These are phyloP conservation scores for Hippocampus guttulatus DNA, from an alignment of 2,113 vertebrate species.

Conservation along the genomic window DNA sequence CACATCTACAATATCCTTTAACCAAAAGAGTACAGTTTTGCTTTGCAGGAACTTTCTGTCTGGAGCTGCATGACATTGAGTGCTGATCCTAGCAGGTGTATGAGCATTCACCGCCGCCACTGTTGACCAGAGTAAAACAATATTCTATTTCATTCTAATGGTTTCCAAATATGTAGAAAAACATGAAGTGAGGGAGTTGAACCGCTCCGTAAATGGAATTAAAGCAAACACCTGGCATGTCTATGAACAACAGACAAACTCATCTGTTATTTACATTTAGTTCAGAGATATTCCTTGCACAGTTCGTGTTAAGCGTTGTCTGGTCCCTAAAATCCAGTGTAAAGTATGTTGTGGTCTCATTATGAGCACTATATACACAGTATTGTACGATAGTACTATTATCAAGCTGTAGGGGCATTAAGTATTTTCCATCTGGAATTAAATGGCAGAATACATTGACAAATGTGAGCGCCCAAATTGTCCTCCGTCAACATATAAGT, in stretches of 20 bases:
- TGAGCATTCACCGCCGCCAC: constrained; percentile 28
- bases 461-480: background rate
- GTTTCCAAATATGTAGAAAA: constrained; percentile 38
- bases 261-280: constrained; percentile 46
- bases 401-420: background rate
- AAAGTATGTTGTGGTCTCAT: constrained; percentile 25
- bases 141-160: constrained; percentile 50
- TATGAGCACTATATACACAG: background rate
- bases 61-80: constrained; percentile 10
- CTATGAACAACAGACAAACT: constrained; percentile 36
- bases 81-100: constrained; percentile 41
- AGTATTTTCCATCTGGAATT: background rate
- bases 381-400: background rate
- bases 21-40: constrained; percentile 16
- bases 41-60: constrained; percentile 27
- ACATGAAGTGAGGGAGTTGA: constrained; percentile 23
- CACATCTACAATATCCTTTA: constrained; percentile 29
- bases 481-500: constrained; percentile 5
- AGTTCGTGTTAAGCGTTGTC: constrained; percentile 20
- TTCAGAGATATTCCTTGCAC: constrained; percentile 12
- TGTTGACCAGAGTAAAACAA: constrained; percentile 36
- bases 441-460: background rate
- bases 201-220: constrained; percentile 31
- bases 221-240: constrained; percentile 46
- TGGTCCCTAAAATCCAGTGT: constrained; percentile 23